Percentiles rank a stretch among this genome's conserved stretches.
phyloP scores from a whole-genome alignment of 2,113 vertebrate genomes.

The Neomonachus schauinslandi region DNA sequence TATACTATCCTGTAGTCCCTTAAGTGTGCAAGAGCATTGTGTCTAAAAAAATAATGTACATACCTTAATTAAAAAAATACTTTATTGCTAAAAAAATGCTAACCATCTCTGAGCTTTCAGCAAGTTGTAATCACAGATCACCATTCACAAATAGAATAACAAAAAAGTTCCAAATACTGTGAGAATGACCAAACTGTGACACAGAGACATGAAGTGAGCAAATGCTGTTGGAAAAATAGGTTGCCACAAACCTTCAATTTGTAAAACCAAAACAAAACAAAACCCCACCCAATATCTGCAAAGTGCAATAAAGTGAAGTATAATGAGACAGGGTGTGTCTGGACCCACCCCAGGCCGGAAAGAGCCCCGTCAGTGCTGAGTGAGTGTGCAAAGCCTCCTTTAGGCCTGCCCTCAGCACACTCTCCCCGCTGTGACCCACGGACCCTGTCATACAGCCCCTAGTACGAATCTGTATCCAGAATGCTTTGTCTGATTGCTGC shows the following conservation, averaged over 20 bases:
- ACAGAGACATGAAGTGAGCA: neutral
- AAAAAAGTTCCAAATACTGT: neutral
- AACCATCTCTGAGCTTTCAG: neutral
- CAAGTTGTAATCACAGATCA: neutral
- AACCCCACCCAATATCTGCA: neutral
- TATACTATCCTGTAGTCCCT: neutral
- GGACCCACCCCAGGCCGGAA: neutral
- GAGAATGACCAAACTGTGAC: neutral
- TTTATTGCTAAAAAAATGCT: neutral
- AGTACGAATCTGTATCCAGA: neutral
- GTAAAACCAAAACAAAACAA: no score
- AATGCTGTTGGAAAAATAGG: neutral
- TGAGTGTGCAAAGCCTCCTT: fast-evolving
- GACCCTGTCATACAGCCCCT: neutral
- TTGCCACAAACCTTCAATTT: neutral
- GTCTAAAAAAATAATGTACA: neutral
- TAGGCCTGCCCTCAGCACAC: fast-evolving
- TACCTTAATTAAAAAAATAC: neutral
- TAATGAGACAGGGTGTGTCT: neutral
- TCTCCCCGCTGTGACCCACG: fast-evolving
- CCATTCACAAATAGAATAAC: neutral
- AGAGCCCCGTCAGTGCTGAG: fast-evolving
- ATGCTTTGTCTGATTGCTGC: neutral
- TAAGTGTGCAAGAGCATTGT: neutral
- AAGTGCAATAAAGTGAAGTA: neutral